Base-by-base conservation (phyloP, 2,113 vertebrate species). In the Podarcis raffonei region DNA sequence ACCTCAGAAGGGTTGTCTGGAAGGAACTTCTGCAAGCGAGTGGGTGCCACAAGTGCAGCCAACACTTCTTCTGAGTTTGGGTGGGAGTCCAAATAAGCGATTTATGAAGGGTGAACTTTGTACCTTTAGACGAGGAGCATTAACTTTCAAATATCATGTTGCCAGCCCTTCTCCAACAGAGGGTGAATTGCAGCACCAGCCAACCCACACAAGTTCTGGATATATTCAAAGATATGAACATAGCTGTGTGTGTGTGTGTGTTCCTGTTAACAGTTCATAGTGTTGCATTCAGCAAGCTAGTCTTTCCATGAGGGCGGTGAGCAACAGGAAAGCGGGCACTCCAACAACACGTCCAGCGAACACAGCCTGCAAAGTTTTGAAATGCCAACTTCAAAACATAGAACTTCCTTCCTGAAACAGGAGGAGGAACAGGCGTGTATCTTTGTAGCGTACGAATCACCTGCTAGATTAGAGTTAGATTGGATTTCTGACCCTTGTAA, bases 41-140 rank as follows among this genome's bases (percentile, higher is more conserved):
- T 3, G 13, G n/a, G 22, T n/a, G 18, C 69, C 62, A 62, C 16
- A 37, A 75, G 42, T 35, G 35, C 20, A 76, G 25, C 32, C 4
- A 72, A 59, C 57, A 23, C 27, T 30, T 71, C 37, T n/a, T 71
- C 22, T 48, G 82, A 69, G 65, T 16, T 35, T 71, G 66, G 65
- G 66, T 71, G 82, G 3, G 57, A 65, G 37, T 65, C 87, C 25
- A 30, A 62, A 90, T 74, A 94, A 92, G 90, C 69, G 78, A 42
- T 4, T 80, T 79, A 30, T 90, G 48, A 90, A 66, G 65, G 53
- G 59, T 93, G 86, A 85, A 62, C 76, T 18, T 20, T 1, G 2
- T 18, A 2, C 84, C 89, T 84, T 85, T 93, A 48, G 82, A 65
- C 11, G 48, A 53, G 74, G 59, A 68, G 78, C 90, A 53, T 78